Conservation (phyloP, 2,888 invertebrate genomes). For the Drosophila fulvimacula region DNA sequence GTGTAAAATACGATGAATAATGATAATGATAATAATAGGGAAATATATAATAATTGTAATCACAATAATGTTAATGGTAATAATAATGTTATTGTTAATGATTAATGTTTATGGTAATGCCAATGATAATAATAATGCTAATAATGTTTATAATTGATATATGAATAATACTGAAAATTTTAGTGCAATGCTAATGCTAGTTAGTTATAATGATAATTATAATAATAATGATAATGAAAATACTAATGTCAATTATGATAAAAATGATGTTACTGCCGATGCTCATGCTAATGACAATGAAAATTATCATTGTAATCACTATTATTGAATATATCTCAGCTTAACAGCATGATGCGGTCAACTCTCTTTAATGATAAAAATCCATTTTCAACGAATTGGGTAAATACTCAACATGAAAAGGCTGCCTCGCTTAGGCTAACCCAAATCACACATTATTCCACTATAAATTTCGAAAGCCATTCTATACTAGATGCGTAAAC, state of each 20-base stretch:
- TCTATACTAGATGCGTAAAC: conserved; percentile 1
- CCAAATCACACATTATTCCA: background rate
- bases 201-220: background rate
- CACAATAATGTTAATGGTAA: background rate
- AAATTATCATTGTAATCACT: background rate
- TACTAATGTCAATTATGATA: background rate
- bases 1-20: background rate
- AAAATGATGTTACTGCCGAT: background rate
- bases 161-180: background rate
- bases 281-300: background rate
- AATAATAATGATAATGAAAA: background rate
- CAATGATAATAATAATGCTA: background rate
- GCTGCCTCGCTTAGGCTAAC: background rate
- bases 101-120: background rate
- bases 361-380: background rate
- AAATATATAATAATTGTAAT: background rate
- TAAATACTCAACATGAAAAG: background rate
- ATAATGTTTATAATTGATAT: background rate
- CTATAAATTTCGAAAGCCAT: background rate
- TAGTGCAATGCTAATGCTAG: background rate
- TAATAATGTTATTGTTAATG: too few relatives aligned
- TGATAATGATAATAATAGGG: background rate
- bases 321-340: background rate
- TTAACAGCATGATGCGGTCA: background rate
- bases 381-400: too few relatives aligned